Base-by-base conservation (phyloP, 2,888 invertebrate species). In the Prionchulus punctatus region DNA sequence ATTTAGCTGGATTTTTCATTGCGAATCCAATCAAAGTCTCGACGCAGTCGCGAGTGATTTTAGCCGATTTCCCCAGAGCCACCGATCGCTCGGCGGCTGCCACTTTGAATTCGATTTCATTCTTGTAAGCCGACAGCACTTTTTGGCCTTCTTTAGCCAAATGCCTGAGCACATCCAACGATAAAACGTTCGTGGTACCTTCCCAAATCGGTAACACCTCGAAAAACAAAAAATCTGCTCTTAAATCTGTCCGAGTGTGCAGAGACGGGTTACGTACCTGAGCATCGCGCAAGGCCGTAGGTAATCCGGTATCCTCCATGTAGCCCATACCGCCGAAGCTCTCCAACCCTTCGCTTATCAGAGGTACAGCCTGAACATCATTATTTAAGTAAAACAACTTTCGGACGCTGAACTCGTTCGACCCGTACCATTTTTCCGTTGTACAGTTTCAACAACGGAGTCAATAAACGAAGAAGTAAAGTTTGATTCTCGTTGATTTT, bases 201-300 rank as follows among this genome's bases (percentile, higher is more conserved):
- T 79, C 79, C 79, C 79, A 79, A 57, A 79, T 79, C 21, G 78
- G 75, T 31, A 76, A 67, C 1, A 78, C 77, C 76, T 75, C 57
- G 3, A 12, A 45, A 7, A n/a, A n/a, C n/a, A n/a, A 54, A 25
- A 18, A n/a, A n/a, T 25, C 55, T 15, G n/a, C 53, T 12, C 25
- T 43, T 12, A 21, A 53, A 53, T 7, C 15, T 15, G 7, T n/a
- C n/a, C n/a, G n/a, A n/a, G n/a, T n/a, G n/a, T n/a, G n/a, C n/a
- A n/a, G n/a, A n/a, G n/a, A 15, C 54, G 15, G 18, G 21, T 21
- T 21, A n/a, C n/a, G n/a, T 21, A 78, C 78, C 71, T 79, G 79
- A 31, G 75, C 72, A 70, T 79, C 78, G 58, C 79, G 65, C 1
- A 79, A 65, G n/a, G 77, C 65, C 2, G 63, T 63, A 18, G 79